phyloP scores from a whole-genome alignment of 2,888 invertebrate species.

The Girardia tigrina region DNA sequence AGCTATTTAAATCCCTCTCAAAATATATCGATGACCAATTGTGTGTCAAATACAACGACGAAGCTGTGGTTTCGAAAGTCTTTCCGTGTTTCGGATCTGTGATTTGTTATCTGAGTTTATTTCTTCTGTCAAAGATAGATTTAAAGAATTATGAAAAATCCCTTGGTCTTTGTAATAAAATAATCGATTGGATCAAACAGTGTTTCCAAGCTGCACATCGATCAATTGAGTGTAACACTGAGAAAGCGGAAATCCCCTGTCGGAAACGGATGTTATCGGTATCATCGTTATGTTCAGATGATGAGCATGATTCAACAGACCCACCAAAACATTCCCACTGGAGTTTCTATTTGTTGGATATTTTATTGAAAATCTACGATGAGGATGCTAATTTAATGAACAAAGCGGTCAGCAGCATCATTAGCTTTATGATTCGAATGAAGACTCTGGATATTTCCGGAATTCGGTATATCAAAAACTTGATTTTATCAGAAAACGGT shows the following conservation, averaged over 20 bases:
- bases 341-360: not conserved
- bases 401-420: not conserved
- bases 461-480: not conserved
- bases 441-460: not conserved
- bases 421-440: not conserved
- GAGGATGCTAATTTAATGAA: not conserved
- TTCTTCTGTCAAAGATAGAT: not conserved
- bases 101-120: not conserved
- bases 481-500: not conserved
- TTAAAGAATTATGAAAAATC: not conserved
- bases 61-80: not conserved
- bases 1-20: not conserved
- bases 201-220: not conserved
- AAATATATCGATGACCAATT: slow-evolving; percentile 7
- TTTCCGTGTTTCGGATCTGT: slow-evolving; percentile 1
- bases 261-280: not conserved
- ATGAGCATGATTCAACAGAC: not conserved
- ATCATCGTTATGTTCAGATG: not conserved
- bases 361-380: slow-evolving; percentile 19
- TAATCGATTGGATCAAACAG: slow-evolving; percentile 11
- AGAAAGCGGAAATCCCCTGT: not conserved
- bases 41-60: not conserved
- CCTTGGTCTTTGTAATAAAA: not conserved
- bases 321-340: not conserved
- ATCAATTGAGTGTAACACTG: not conserved